A percentile compares a stretch with the other conserved stretches of the same genome.
These are phyloP conservation scores for Cetoscarus ocellatus DNA, from an alignment of 2,797 vertebrate genomes.

Conservation along the genomic window DNA sequence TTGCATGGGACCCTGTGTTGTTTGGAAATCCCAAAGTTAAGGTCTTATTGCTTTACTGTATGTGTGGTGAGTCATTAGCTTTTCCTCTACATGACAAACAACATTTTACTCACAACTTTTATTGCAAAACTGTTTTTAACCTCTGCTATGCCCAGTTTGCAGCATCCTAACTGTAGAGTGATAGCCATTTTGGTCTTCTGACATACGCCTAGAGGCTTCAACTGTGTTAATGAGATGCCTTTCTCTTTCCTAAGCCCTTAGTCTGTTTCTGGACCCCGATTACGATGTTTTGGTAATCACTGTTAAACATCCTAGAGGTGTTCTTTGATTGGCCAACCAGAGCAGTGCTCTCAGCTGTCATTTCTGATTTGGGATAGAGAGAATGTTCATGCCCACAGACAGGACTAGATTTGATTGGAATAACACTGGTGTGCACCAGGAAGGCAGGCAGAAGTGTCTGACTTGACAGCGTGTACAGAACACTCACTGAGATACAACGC, in stretches of 20 bases:
- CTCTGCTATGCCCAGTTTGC: slow-evolving; percentile 7
- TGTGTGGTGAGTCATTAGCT: too few relatives aligned
- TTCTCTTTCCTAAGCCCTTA: slow-evolving; percentile 48
- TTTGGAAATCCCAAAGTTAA: too few relatives aligned
- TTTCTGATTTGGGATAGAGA: slow-evolving; percentile 70
- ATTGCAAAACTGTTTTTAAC: neutral
- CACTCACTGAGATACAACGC: slow-evolving; percentile 17
- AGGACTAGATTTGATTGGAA: slow-evolving; percentile 74
- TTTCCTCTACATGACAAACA: too few relatives aligned
- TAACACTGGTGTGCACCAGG: slow-evolving; percentile 60
- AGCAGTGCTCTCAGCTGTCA: slow-evolving; percentile 72
- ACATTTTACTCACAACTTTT: too few relatives aligned
- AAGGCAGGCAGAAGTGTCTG: slow-evolving; percentile 37
- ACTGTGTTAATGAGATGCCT: slow-evolving; percentile 50
- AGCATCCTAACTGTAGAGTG: slow-evolving; percentile 8
- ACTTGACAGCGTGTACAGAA: slow-evolving; percentile 49
- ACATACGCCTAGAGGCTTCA: slow-evolving; percentile 34
- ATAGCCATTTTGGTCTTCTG: slow-evolving; percentile 24
- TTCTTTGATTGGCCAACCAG: slow-evolving; percentile 76
- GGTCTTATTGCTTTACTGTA: too few relatives aligned
- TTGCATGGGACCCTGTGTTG: too few relatives aligned
- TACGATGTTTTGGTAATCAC: slow-evolving; percentile 68
- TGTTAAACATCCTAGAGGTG: slow-evolving; percentile 66
- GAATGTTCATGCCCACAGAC: slow-evolving; percentile 70
- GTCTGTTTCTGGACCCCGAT: slow-evolving; percentile 38